Base-by-base conservation (phyloP, 2,888 invertebrate species). In the Polyommatus icarus region DNA sequence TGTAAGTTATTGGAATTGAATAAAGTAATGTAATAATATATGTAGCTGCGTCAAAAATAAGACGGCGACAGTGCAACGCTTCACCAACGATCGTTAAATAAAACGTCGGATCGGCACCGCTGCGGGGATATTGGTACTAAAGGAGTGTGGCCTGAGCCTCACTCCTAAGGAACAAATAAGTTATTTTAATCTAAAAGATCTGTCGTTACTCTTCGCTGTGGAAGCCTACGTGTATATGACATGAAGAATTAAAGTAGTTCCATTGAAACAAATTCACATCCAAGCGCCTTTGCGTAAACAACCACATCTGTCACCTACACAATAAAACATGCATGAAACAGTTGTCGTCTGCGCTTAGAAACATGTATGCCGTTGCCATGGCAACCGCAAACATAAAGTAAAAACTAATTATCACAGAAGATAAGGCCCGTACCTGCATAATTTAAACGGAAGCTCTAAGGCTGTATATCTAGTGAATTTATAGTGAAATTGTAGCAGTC, bases 371-470 rank as follows among this genome's bases (percentile, higher is more conserved):
- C 29, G 75, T 54, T 75, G 50, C 29, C 46, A 54, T 46, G 75
- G 24, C 54, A 29, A 54, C 46, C 24, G 50, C 75, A 54, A 75
- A 54, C 75, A 75, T 15, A 20, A 46, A 50, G 24, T 20, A 77
- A 79, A 78, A 79, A 61, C 76, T 77, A 76, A 76, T 79, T 29
- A 78, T 78, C 73, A n/a, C 59, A 78, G 50, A 50, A 79, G 78
- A 81, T 80, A 80, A 80, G 78, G 57, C 77, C 76, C 36, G 73
- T 46, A 80, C 80, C 79, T 73, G 78, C 76, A 79, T 80, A 79
- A 80, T 78, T 76, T 59, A 79, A 81, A 78, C 77, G 79, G 79
- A 80, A 80, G 77, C 67, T 29, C 6, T 40, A 54, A 75, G 78
- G 79, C 59, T 46, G 59, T 79, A 77, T 40, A 75, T 57, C 76